Evolutionary conservation across 2,797 vertebrate species (phyloP).

Genomic region (Bradypus variegatus): DNA sequence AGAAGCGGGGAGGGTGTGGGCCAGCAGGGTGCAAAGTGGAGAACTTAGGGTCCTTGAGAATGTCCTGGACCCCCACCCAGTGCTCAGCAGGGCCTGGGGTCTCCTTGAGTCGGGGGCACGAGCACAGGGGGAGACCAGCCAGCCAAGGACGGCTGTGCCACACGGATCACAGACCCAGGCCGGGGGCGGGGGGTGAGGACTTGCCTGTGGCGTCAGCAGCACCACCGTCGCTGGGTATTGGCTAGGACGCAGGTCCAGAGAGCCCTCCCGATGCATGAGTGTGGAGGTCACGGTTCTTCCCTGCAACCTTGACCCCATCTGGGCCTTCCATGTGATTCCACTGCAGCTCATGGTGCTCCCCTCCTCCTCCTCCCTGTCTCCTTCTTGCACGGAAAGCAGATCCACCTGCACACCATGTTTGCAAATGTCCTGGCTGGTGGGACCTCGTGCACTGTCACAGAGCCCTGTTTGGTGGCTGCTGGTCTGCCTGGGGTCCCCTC

Average conservation of each 20-base stretch:
- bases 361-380: too few species aligned
- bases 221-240: rapidly evolving
- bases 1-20: neutral
- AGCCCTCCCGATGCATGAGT: neutral
- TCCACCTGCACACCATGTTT: neutral
- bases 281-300: neutral
- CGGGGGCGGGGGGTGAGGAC: rapidly evolving
- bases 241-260: neutral
- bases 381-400: neutral
- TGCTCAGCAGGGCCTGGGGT: neutral
- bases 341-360: neutral
- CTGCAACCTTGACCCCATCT: conserved; percentile 13
- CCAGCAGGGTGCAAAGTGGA: neutral
- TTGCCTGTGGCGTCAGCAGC: neutral
- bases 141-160: neutral
- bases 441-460: neutral
- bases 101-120: neutral
- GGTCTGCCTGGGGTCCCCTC: neutral
- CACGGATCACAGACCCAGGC: neutral
- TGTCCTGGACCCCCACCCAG: rapidly evolving
- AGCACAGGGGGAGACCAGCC: neutral
- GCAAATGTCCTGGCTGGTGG: neutral
- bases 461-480: neutral
- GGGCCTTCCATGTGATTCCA: neutral
- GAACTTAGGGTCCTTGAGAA: neutral